Base-by-base conservation (phyloP, 2,888 invertebrate species). In the Zygogramma bicolorata region DNA sequence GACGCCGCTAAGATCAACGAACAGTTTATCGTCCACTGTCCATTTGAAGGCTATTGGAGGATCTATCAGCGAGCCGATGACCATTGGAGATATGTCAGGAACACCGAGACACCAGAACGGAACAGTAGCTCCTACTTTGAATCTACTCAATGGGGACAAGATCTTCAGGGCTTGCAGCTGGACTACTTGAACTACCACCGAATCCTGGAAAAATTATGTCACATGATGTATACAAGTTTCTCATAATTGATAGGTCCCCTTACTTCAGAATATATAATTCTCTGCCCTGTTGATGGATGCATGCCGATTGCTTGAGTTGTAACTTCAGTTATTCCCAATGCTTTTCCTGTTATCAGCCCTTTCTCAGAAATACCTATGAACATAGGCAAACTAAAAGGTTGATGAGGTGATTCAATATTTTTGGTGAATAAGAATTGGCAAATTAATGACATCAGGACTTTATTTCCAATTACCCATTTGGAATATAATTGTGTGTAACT, bases 101-200 rank as follows among this genome's bases (percentile, higher is more conserved):
- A 92, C 74, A 22, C 87, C 88, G 20, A 80, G 82, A 31, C 83
- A 85, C 89, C 93, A 93, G 34, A 94, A 88, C 0, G 95, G 94
- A 88, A 95, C 90, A n/a, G 89, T 88, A 7, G 92, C 90, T 0
- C 93, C 93, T 18, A 91, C 90, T 84, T 91, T 91, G 62, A 95
- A 90, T 76, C 92, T 89, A 1, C 90, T 89, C 3, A 94, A 88
- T 0, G 95, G 94, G 0, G 91, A 89, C 62, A 90, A 88, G 68
- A 95, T 92, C 84, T 91, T 90, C 18, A 95, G 88, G 22, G 92
- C 93, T 62, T 89, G 88, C 40, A 95, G 85, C 46, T 90, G 89
- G 0, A 94, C 90, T 0, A 95, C 93, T 76, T 90, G 88, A n/a
- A 95, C 88, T 62, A 91, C 90, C 3, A 93, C 90, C 22, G 89